Evolutionary conservation across 2,797 vertebrate species (phyloP).

Genomic region (Leucoraja ocellata): DNA sequence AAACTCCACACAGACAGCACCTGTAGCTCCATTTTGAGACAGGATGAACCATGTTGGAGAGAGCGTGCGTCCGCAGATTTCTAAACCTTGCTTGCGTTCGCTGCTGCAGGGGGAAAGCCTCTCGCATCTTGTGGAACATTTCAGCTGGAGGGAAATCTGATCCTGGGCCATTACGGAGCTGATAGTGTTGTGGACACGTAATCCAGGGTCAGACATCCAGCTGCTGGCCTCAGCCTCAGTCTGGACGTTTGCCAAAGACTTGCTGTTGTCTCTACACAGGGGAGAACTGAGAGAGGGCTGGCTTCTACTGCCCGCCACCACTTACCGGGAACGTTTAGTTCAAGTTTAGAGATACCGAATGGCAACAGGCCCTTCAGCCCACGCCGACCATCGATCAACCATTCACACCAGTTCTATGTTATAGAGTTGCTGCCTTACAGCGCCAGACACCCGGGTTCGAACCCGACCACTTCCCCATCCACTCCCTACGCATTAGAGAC

Average conservation of each 20-base stretch:
- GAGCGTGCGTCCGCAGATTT: background rate
- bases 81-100: background rate
- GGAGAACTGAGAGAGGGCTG: background rate
- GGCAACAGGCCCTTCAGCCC: no score
- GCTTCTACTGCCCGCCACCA: background rate
- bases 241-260: background rate
- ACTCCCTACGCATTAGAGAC: no score
- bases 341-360: no score
- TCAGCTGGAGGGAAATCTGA: background rate
- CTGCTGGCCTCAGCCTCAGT: background rate
- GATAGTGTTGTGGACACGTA: background rate
- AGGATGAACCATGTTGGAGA: background rate
- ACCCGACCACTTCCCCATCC: no score
- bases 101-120: background rate
- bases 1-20: no score
- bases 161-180: background rate
- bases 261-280: background rate
- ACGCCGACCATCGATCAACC: no score
- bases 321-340: background rate
- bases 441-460: no score
- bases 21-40: no score
- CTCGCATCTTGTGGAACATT: background rate
- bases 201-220: background rate
- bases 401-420: no score
- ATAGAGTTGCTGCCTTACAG: no score